These are phyloP conservation scores for Dromius quadrimaculatus DNA, from an alignment of 2,888 invertebrate genomes.

Conservation along the genomic window DNA sequence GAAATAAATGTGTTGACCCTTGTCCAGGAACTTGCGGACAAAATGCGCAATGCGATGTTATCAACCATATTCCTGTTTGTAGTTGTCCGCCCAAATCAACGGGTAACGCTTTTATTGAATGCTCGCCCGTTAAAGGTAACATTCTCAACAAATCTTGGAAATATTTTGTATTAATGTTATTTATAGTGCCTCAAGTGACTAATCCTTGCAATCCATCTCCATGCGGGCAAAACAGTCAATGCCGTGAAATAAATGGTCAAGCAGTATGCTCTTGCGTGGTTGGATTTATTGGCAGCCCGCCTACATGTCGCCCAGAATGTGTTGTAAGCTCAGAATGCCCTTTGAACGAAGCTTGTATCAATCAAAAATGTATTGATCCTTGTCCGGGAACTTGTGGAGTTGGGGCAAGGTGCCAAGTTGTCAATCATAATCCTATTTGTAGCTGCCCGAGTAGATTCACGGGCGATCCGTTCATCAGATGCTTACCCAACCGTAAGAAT, in stretches of 20 bases:
- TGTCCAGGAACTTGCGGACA: constrained; percentile 68
- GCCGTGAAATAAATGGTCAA: constrained; percentile 73
- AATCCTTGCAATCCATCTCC: constrained; percentile 76
- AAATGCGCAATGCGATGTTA: constrained; percentile 66
- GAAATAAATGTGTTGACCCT: constrained; percentile 68
- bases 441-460: constrained; percentile 72
- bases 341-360: constrained; percentile 70
- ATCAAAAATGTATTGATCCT: constrained; percentile 71
- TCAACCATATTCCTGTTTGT: constrained; percentile 68
- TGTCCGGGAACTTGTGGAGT: constrained; percentile 77
- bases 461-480: constrained; percentile 76
- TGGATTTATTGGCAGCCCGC: constrained; percentile 74
- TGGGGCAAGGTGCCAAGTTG: constrained; percentile 77
- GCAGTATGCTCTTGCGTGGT: constrained; percentile 78
- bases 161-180: neutral
- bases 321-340: constrained; percentile 78
- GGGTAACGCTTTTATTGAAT: constrained; percentile 79
- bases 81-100: constrained; percentile 67
- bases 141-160: neutral
- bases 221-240: constrained; percentile 75
- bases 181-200: constrained; percentile 57
- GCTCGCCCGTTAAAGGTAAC: constrained; percentile 70
- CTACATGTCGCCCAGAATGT: constrained; percentile 78
- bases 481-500: constrained; percentile 69
- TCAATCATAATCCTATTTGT: constrained; percentile 81